Conservation (phyloP, 2,888 invertebrate genomes). For the Lottia scabra region DNA sequence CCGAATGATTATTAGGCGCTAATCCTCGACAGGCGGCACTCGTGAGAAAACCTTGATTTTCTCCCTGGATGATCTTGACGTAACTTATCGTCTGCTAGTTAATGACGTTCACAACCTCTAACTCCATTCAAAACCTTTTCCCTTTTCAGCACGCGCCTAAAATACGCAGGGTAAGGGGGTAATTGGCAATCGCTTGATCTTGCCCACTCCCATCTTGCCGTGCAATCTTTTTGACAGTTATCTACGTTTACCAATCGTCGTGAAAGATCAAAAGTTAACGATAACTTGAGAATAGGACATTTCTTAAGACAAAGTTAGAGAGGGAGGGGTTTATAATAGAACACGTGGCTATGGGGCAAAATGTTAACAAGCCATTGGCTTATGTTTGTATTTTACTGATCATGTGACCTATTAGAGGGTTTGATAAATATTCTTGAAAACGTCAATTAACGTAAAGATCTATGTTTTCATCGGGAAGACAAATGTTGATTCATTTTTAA, state of each 20-base stretch:
- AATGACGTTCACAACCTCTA: constrained; percentile 2
- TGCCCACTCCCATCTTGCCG: constrained; percentile 26
- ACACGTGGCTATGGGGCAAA: background rate
- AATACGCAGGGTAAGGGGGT: constrained; percentile 22
- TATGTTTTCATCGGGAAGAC: too few species aligned
- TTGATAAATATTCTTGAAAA: too few species aligned
- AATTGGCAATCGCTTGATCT: constrained; percentile 33
- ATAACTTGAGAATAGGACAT: background rate
- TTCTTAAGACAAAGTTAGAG: background rate
- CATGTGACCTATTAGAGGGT: background rate
- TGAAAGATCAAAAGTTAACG: background rate
- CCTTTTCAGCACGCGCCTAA: constrained; percentile 18
- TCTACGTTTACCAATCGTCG: background rate
- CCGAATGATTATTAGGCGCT: constrained; percentile 23
- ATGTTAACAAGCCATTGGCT: background rate
- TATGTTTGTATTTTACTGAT: background rate
- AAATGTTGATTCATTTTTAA: too few species aligned
- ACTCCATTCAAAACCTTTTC: background rate
- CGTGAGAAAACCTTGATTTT: constrained; percentile 6
- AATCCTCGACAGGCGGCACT: constrained; percentile 13
- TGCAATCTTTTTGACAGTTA: background rate
- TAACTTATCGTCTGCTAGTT: constrained; percentile 5
- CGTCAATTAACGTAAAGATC: too few species aligned
- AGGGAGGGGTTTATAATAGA: background rate
- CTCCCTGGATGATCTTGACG: constrained; percentile 3